These are phyloP conservation scores for Orthosia gracilis DNA, from an alignment of 2,888 invertebrate genomes.

Conservation along the genomic window DNA sequence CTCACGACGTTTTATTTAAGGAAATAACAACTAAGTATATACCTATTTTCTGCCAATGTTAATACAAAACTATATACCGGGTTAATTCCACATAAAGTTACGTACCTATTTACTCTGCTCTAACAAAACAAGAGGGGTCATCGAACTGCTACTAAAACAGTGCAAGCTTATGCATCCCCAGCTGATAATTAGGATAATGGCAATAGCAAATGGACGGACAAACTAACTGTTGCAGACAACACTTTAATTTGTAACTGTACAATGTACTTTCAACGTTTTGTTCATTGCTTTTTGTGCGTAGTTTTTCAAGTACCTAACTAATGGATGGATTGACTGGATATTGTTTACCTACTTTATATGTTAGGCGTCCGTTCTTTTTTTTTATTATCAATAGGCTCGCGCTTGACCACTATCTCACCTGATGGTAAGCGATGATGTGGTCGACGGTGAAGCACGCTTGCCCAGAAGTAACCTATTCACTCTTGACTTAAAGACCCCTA, in stretches of 20 bases:
- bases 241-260: conserved; percentile 55
- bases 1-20: background rate
- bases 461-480: too few species aligned
- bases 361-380: background rate
- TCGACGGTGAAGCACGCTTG: too few species aligned
- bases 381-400: too few species aligned
- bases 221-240: conserved; percentile 42
- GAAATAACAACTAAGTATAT: background rate
- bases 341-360: background rate
- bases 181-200: conserved; percentile 57
- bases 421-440: too few species aligned
- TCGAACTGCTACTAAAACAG: conserved; percentile 34
- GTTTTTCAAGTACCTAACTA: conserved; percentile 14
- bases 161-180: conserved; percentile 51
- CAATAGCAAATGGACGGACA: conserved; percentile 46
- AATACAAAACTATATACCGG: background rate
- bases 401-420: too few species aligned
- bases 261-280: conserved; percentile 26
- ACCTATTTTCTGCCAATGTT: background rate
- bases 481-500: too few species aligned
- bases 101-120: background rate
- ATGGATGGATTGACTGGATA: conserved; percentile 6
- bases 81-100: background rate
- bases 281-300: conserved; percentile 19
- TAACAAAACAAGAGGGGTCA: conserved; percentile 22